Evolutionary conservation across 2,113 vertebrate species (phyloP).

Genomic region (Poeciliopsis turrubarensis): DNA sequence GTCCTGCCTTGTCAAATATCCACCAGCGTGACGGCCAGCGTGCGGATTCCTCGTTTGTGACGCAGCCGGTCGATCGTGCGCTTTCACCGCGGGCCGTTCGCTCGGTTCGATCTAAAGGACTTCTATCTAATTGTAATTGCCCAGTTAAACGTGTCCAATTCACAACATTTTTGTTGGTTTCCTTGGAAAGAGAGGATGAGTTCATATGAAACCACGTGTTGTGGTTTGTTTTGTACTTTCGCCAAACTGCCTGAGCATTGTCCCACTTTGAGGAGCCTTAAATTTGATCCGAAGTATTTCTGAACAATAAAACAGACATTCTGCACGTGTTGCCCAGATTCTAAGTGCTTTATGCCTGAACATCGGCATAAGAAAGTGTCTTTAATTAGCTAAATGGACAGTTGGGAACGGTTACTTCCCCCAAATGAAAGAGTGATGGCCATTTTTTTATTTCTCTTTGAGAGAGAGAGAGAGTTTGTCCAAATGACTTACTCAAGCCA

Average conservation of each 20-base stretch:
- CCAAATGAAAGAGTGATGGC: background rate
- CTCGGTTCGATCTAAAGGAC: slow-evolving; percentile 24
- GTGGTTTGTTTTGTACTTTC: slow-evolving; percentile 46
- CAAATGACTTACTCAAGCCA: background rate
- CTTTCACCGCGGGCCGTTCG: background rate
- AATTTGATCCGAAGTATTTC: background rate
- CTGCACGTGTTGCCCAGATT: background rate
- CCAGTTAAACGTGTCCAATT: slow-evolving; percentile 43
- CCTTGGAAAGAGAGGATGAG: slow-evolving; percentile 50
- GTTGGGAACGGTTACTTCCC: background rate
- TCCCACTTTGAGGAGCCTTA: slow-evolving; percentile 5
- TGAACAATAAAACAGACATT: background rate
- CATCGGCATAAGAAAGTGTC: background rate
- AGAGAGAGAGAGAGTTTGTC: too few relatives aligned
- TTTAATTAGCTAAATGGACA: slow-evolving; percentile 1
- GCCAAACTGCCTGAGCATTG: slow-evolving; percentile 31
- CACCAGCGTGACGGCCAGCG: slow-evolving; percentile 18
- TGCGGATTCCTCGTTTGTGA: slow-evolving; percentile 17
- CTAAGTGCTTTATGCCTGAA: background rate
- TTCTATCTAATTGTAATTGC: slow-evolving; percentile 45
- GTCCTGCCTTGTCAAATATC: slow-evolving; percentile 19
- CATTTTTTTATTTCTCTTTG: background rate
- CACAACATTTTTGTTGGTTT: slow-evolving; percentile 58
- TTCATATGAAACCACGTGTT: slow-evolving; percentile 47
- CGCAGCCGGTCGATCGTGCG: background rate